Evolutionary conservation across 1,140 invertebrate genomes (phyloP).

Genomic region (Drosophila virilis): DNA sequence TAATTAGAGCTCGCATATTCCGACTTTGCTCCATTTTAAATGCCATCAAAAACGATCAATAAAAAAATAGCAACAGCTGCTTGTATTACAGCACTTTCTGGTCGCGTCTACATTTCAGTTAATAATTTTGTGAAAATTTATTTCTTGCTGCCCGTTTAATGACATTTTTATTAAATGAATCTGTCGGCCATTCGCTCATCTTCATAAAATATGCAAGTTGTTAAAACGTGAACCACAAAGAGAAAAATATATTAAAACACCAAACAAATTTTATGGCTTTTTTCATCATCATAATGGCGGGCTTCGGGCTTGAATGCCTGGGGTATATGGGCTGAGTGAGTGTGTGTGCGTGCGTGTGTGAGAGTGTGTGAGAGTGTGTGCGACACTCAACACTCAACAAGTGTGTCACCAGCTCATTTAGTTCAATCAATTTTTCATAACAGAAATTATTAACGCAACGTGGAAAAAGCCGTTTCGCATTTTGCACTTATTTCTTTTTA

Average conservation of each 20-base stretch:
- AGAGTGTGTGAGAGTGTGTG: constrained; percentile 24
- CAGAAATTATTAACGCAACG: constrained; percentile 78
- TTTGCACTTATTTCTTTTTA: constrained; percentile 20
- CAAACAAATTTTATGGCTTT: constrained; percentile 65
- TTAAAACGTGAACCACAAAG: constrained; percentile 44
- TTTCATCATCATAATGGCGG: constrained; percentile 58
- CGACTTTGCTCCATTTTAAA: constrained; percentile 58
- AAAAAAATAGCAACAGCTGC: constrained; percentile 12
- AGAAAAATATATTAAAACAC: constrained; percentile 32
- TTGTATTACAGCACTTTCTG: constrained; percentile 22
- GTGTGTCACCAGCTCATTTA: constrained; percentile 82
- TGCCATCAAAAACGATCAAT: constrained; percentile 59
- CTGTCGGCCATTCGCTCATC: constrained; percentile 41
- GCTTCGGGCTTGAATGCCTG: constrained; percentile 1
- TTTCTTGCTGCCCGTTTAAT: constrained; percentile 58
- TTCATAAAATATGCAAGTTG: constrained; percentile 64
- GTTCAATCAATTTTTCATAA: constrained; percentile 81
- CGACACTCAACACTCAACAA: constrained; percentile 66
- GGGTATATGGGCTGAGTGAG: background rate
- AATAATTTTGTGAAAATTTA: constrained; percentile 66
- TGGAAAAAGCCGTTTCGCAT: constrained; percentile 49
- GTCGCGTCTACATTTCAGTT: constrained; percentile 27
- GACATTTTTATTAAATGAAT: constrained; percentile 73
- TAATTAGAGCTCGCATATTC: constrained; percentile 16
- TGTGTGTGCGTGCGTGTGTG: constrained; percentile 5